Evolutionary conservation across 2,888 invertebrate species (phyloP).

Genomic region (Chesias legatella): DNA sequence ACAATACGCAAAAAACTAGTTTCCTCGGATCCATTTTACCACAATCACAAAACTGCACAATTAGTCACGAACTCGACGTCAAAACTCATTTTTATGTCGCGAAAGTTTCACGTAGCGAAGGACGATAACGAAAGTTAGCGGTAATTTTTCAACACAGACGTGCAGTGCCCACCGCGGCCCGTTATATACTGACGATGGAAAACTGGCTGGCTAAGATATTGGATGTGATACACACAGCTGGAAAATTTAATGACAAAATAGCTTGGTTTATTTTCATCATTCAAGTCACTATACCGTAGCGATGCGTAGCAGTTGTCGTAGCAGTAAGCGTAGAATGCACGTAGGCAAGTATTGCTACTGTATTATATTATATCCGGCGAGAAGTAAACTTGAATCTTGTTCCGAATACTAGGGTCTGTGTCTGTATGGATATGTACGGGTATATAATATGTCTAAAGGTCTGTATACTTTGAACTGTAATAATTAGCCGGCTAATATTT

Average conservation of each 20-base stretch:
- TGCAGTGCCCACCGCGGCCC: slow-evolving; percentile 8
- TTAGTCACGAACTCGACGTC: slow-evolving; percentile 22
- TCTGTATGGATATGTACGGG: too few relatives aligned
- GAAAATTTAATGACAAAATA: not conserved
- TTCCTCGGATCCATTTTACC: slow-evolving; percentile 28
- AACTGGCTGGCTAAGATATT: not conserved
- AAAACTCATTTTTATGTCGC: slow-evolving; percentile 22
- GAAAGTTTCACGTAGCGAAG: slow-evolving; percentile 14
- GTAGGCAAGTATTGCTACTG: too few relatives aligned
- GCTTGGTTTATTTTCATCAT: too few relatives aligned
- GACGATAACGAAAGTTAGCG: slow-evolving; percentile 20
- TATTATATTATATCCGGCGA: too few relatives aligned
- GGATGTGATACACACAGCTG: slow-evolving; percentile 4
- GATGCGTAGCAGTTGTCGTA: too few relatives aligned
- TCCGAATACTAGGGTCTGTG: too few relatives aligned
- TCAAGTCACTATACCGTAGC: too few relatives aligned
- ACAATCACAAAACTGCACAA: slow-evolving; percentile 11
- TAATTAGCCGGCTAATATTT: too few relatives aligned
- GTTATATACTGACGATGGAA: slow-evolving; percentile 21
- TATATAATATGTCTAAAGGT: too few relatives aligned
- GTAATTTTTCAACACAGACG: slow-evolving; percentile 12
- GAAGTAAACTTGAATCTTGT: too few relatives aligned
- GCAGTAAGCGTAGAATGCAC: too few relatives aligned
- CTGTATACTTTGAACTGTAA: too few relatives aligned
- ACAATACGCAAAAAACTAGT: slow-evolving; percentile 17